These are phyloP conservation scores for Nomada fabriciana DNA, from an alignment of 2,888 invertebrate species.

Conservation along the genomic window DNA sequence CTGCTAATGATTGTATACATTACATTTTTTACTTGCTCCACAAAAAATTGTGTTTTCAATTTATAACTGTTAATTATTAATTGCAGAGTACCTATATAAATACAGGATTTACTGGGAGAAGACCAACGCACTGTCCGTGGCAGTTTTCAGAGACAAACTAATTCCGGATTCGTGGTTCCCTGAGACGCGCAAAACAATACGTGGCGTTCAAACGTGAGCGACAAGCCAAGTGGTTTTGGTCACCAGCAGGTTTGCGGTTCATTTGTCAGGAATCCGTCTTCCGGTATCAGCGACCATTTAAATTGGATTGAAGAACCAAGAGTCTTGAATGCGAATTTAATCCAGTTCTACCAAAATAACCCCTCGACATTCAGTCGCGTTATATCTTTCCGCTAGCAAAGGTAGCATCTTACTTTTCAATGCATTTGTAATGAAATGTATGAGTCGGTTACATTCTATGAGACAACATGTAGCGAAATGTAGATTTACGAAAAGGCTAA, in stretches of 20 bases:
- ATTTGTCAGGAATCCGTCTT: constrained; percentile 70
- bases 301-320: constrained; percentile 44
- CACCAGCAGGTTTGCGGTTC: constrained; percentile 74
- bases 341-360: constrained; percentile 14
- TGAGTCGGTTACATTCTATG: background rate
- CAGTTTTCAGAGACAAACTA: constrained; percentile 78
- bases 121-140: constrained; percentile 52
- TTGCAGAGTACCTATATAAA: background rate
- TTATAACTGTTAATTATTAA: constrained; percentile 10
- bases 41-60: background rate
- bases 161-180: constrained; percentile 78
- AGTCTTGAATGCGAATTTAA: constrained; percentile 33
- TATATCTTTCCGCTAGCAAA: no score
- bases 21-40: background rate
- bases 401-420: no score
- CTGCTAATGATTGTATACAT: no score
- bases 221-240: constrained; percentile 72
- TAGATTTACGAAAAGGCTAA: no score
- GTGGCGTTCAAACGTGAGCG: constrained; percentile 72
- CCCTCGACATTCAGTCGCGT: no score
- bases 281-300: constrained; percentile 56
- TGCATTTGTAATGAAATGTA: no score
- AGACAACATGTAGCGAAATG: no score
- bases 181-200: constrained; percentile 81
- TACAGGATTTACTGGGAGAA: constrained; percentile 49